Conservation (phyloP, 2,888 invertebrate species). For the Calameuta filiformis region DNA sequence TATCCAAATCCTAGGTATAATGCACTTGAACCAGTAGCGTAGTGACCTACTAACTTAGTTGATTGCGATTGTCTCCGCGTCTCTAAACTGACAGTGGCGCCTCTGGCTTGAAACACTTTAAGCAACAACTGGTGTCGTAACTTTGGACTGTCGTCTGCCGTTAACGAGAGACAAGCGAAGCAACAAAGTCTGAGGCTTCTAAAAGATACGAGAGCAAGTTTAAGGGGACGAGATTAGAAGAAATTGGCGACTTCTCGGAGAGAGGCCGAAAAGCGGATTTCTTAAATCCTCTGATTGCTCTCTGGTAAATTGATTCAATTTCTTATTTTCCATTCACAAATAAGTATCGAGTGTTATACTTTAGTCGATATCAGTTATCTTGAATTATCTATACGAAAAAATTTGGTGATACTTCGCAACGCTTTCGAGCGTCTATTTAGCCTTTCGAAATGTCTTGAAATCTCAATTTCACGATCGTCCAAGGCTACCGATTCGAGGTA, state of each 20-base stretch:
- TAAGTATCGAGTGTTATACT: background rate
- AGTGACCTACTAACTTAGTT: constrained; percentile 20
- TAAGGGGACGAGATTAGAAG: background rate
- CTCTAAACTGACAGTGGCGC: background rate
- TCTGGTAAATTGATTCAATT: background rate
- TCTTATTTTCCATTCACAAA: background rate
- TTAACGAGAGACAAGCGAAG: background rate
- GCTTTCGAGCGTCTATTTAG: background rate
- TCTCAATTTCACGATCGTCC: background rate
- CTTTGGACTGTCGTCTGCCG: background rate
- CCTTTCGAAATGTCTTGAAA: background rate
- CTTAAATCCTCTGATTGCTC: background rate
- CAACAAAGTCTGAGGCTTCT: background rate
- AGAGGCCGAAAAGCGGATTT: background rate
- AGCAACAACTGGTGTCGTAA: background rate
- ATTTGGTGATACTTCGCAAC: background rate
- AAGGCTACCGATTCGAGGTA: constrained; percentile 7
- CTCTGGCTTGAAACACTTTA: background rate
- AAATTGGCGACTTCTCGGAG: background rate
- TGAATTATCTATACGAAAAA: background rate
- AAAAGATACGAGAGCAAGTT: background rate
- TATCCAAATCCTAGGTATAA: constrained; percentile 33
- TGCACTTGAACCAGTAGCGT: constrained; percentile 36
- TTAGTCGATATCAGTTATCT: background rate
- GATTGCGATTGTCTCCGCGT: background rate